A percentile compares a stretch with the other conserved stretches of the same genome.
These are phyloP conservation scores for Drosophila nikananu DNA, from an alignment of 1,140 invertebrate genomes.

Conservation along the genomic window DNA sequence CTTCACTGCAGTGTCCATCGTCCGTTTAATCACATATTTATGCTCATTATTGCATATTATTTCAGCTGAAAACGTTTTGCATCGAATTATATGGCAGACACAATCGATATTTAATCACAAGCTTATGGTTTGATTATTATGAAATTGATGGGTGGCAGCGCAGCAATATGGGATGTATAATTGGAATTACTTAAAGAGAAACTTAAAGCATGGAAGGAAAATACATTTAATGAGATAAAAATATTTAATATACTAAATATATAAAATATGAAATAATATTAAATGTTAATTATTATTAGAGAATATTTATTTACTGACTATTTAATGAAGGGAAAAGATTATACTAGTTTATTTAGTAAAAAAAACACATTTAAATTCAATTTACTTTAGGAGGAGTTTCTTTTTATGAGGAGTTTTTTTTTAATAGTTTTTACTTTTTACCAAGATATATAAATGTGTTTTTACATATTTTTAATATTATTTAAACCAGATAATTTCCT, in stretches of 20 bases:
- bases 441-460: neutral
- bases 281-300: neutral
- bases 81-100: slow-evolving; percentile 37
- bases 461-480: neutral
- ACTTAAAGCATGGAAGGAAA: neutral
- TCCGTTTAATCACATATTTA: slow-evolving; percentile 62
- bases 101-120: slow-evolving; percentile 74
- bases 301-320: neutral
- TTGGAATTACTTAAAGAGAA: slow-evolving; percentile 31
- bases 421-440: too few relatives aligned
- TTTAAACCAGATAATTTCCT: neutral
- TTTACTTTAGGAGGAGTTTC: neutral
- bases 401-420: too few relatives aligned
- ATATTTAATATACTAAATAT: neutral
- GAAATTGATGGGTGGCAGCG: slow-evolving; percentile 29
- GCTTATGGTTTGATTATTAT: slow-evolving; percentile 58
- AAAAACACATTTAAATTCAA: neutral
- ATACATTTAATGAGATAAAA: neutral
- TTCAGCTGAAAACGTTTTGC: slow-evolving; percentile 57
- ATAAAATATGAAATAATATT: neutral
- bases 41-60: slow-evolving; percentile 65
- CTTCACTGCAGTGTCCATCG: neutral
- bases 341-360: neutral
- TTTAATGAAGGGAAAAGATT: neutral
- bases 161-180: neutral